Evolutionary conservation across 2,113 vertebrate genomes (phyloP), one percentile per base, ranked within the genome.

Genomic region (Brienomyrus brachyistius): DNA sequence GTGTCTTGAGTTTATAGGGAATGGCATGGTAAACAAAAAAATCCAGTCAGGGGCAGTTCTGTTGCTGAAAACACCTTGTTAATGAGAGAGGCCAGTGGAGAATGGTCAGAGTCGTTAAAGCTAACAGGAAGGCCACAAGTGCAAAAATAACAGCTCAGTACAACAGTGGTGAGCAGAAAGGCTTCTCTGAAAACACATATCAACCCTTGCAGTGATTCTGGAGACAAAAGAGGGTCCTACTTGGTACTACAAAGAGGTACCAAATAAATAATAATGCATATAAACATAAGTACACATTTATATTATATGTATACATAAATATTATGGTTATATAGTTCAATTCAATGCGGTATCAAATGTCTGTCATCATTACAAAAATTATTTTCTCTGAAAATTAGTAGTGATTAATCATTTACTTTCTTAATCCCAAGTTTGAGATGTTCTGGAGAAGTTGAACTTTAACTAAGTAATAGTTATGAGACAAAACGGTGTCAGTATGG

Each of bases 101-200:
- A 80, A 80, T 80, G 74, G 74, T 43, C 74, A 80, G 74, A 80
- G 35, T 80, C 74, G 74, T 80, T 80, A 80, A 43, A 80, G 35
- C 35, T 80, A 80, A 80, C 74, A 80, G 35, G 74, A 43, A 17
- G 74, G 35, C 74, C 74, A 40, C 31, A 43, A 80, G 74, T 80
- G 31, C 74, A 80, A 80, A 80, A 80, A 80, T 80, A 80, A 80
- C 74, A 80, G 74, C 74, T 80, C 74, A 40, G 74, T 80, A 40
- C 31, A 80, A 80, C 11, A 43, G 74, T 80, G 74, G 31, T 43
- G 35, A 43, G 74, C n/a, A 80, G 35, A 80, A 80, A 40, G 13
- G 31, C 35, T 17, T 80, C 74, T 80, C 74, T 80, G 74, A 40
- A 80, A 40, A 43, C 10, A 40, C 35, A 80, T 43, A 40, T 80